Percentiles rank a stretch among this genome's conserved stretches.
Evolutionary conservation across 1,140 invertebrate species (phyloP).

Genomic region (Drosophila willistoni): DNA sequence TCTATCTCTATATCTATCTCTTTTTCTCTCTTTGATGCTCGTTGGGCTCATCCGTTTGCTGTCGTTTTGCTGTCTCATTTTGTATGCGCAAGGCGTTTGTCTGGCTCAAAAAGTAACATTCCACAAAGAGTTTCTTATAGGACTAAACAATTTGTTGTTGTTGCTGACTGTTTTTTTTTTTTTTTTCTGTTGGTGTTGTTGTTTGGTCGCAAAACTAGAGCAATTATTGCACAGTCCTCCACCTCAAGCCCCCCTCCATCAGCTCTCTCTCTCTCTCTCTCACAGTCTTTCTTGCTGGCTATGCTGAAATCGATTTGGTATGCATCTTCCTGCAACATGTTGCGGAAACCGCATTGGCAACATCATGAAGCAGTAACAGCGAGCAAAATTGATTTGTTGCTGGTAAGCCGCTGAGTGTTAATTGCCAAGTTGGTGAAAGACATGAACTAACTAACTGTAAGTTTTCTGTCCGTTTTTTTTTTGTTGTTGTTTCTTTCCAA

Average conservation of each 20-base stretch:
- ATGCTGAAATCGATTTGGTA: conserved; percentile 76
- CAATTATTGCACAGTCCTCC: conserved; percentile 45
- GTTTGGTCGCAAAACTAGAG: conserved; percentile 48
- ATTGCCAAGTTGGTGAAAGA: conserved; percentile 61
- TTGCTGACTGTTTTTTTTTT: conserved; percentile 12
- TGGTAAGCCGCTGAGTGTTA: conserved; percentile 67
- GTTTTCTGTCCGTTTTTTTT: neutral
- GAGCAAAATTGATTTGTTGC: conserved; percentile 79
- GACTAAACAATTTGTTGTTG: conserved; percentile 37
- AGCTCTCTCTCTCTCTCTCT: neutral
- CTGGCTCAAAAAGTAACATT: conserved; percentile 43
- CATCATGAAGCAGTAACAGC: conserved; percentile 49
- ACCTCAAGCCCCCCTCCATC: neutral
- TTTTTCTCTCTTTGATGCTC: neutral
- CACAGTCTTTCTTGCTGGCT: neutral
- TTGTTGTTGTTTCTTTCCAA: conserved; percentile 9
- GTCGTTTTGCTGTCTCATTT: conserved; percentile 67
- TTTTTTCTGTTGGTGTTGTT: conserved; percentile 38
- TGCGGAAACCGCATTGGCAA: conserved; percentile 58
- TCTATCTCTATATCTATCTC: neutral
- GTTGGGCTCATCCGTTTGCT: conserved; percentile 16
- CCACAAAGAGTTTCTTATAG: conserved; percentile 32
- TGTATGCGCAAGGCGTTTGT: conserved; percentile 70
- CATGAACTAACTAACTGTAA: conserved; percentile 46
- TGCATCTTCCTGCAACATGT: conserved; percentile 77